Conservation (phyloP, 2,113 vertebrate species). For the Marcusenius ussheri region DNA sequence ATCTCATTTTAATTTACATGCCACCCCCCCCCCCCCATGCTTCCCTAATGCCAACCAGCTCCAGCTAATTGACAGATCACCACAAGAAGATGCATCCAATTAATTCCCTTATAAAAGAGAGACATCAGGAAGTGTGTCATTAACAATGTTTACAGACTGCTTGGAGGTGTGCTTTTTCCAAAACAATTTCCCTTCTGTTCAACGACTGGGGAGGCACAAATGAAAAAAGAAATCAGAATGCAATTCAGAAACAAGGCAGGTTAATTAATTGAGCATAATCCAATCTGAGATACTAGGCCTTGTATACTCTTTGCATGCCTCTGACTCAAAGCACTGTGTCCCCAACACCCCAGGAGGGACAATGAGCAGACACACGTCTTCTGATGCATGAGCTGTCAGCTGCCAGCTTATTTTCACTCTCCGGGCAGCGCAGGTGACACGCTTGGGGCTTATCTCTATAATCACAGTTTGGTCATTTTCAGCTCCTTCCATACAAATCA, state of each 20-base stretch:
- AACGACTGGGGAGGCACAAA: neutral
- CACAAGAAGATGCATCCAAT: neutral
- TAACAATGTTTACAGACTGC: neutral
- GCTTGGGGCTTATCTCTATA: neutral
- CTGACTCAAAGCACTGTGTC: neutral
- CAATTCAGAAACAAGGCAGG: neutral
- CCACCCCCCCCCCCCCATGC: too few species aligned
- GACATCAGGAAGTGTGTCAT: neutral
- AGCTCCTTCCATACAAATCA: neutral
- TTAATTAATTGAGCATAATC: neutral
- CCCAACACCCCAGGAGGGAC: neutral
- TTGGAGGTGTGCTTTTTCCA: neutral
- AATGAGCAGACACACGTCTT: neutral
- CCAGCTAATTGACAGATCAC: neutral
- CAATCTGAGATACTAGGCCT: neutral
- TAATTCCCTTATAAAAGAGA: neutral
- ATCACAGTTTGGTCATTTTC: neutral
- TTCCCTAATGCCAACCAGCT: neutral
- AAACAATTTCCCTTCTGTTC: neutral
- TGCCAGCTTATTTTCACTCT: neutral
- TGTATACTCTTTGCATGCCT: neutral
- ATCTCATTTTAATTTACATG: neutral
- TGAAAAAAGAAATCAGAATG: neutral
- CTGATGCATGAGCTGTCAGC: neutral
- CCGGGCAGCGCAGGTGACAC: neutral